A percentile compares a stretch with the other conserved stretches of the same genome.
Conservation (phyloP, 2,797 vertebrate genomes). For the Manis pentadactyla region DNA sequence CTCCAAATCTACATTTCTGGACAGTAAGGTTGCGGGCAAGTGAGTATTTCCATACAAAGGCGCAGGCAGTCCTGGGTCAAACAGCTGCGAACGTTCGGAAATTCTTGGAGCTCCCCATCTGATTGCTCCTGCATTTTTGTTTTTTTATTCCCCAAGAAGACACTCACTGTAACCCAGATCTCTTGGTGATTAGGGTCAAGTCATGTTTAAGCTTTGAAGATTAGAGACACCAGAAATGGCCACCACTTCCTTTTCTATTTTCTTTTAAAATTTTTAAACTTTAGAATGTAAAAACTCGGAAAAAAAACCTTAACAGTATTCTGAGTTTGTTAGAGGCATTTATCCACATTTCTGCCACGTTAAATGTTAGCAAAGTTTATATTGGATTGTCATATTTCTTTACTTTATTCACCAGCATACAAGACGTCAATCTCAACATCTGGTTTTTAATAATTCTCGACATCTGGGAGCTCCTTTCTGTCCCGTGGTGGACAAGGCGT, state of each 20-base stretch:
- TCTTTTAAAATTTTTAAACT: slow-evolving; percentile 64
- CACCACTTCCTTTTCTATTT: slow-evolving; percentile 64
- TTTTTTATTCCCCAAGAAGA: slow-evolving; percentile 76
- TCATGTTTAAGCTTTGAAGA: slow-evolving; percentile 62
- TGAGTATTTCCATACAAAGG: slow-evolving; percentile 28
- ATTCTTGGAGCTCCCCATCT: slow-evolving; percentile 82
- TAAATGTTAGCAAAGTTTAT: slow-evolving; percentile 88
- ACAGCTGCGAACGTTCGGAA: slow-evolving; percentile 73
- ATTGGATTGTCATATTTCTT: slow-evolving; percentile 88
- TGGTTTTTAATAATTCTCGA: slow-evolving; percentile 90
- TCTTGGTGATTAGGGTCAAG: slow-evolving; percentile 67
- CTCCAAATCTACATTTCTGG: slow-evolving; percentile 63
- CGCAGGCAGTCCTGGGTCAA: not conserved
- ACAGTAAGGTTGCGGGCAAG: slow-evolving; percentile 49
- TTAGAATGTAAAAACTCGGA: slow-evolving; percentile 44
- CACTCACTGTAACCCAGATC: slow-evolving; percentile 72
- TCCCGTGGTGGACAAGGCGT: slow-evolving; percentile 82
- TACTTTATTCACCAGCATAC: slow-evolving; percentile 86
- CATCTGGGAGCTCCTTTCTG: slow-evolving; percentile 87
- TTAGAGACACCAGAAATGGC: slow-evolving; percentile 56
- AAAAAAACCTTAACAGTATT: slow-evolving; percentile 72
- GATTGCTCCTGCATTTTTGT: slow-evolving; percentile 84
- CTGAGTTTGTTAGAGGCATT: slow-evolving; percentile 85
- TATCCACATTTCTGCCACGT: slow-evolving; percentile 85
- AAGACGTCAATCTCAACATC: slow-evolving; percentile 88